A percentile compares a stretch with the other conserved stretches of the same genome.
phyloP scores from a whole-genome alignment of 1,140 invertebrate genomes.

The Apis mellifera region Amel_HAv3.1 CM009939.2:7185001-7185500 shows the following conservation, averaged over 20 bases:
- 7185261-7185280: background rate
- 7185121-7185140: background rate
- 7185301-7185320: background rate
- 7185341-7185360: background rate
- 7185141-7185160: background rate
- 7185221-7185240: background rate
- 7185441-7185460: too few relatives aligned
- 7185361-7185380: background rate
- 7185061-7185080: conserved; percentile 19
- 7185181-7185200: background rate
- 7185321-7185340: background rate
- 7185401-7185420: background rate
- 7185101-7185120: background rate
- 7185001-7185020: background rate
- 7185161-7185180: background rate
- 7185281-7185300: background rate
- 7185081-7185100: background rate
- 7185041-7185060: conserved; percentile 37
- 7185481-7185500: too few relatives aligned
- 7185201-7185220: too few relatives aligned
- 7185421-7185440: too few relatives aligned
- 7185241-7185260: background rate
- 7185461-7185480: too few relatives aligned
- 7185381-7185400: too few relatives aligned
- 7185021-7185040: conserved; percentile 38